Conservation (phyloP, 2,113 vertebrate genomes). For the Regulus satrapa region DNA sequence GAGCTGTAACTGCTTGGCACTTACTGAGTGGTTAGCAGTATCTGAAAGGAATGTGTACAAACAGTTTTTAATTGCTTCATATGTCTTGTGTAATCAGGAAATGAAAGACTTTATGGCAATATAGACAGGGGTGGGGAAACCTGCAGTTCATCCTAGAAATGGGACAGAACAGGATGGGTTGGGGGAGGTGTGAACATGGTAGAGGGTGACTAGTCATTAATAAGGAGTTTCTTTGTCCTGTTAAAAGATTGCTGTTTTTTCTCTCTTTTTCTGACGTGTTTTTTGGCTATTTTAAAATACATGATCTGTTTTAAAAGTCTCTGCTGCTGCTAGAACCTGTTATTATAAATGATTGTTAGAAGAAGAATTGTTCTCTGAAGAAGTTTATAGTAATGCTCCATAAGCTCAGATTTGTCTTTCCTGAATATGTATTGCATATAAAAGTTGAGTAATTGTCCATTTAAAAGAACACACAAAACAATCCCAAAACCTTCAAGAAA, state of each 20-base stretch:
- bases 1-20: neutral
- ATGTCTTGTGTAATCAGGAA: slow-evolving; percentile 45
- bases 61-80: slow-evolving; percentile 28
- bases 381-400: neutral
- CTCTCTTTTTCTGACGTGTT: neutral
- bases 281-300: neutral
- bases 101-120: neutral
- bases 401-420: neutral
- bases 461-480: neutral
- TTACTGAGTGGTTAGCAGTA: neutral
- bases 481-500: neutral
- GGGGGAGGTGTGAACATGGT: neutral
- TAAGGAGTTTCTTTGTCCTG: neutral
- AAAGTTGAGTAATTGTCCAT: neutral
- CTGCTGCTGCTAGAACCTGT: neutral
- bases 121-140: neutral
- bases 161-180: neutral
- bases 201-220: neutral
- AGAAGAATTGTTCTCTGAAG: neutral
- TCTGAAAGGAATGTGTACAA: neutral
- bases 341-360: neutral
- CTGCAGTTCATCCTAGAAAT: neutral
- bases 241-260: neutral
- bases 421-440: neutral
- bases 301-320: neutral